Conservation (phyloP, 1,140 invertebrate species). For the Hyles vespertilio region DNA sequence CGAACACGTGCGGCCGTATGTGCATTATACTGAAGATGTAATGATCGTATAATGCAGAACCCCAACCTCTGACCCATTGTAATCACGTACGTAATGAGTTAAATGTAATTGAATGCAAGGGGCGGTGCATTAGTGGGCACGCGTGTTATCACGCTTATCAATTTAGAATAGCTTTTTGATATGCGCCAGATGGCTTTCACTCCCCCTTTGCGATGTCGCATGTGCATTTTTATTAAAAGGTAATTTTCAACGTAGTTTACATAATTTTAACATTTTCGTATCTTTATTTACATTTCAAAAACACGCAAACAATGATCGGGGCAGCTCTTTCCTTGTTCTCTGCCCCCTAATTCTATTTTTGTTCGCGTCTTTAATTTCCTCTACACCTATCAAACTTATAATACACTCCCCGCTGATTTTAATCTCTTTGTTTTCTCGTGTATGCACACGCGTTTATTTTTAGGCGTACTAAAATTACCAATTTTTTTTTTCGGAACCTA, state of each 20-base stretch:
- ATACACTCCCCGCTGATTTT: too few species aligned
- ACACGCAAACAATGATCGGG: too few species aligned
- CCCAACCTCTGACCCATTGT: conserved; percentile 8
- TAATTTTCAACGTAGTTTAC: too few species aligned
- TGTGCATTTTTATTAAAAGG: conserved; percentile 3
- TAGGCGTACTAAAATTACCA: too few species aligned
- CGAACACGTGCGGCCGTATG: conserved; percentile 23
- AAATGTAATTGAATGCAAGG: conserved; percentile 36
- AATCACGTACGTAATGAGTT: conserved; percentile 25
- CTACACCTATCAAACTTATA: too few species aligned
- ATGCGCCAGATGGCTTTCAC: conserved; percentile 37
- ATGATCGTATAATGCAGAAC: conserved; percentile 16
- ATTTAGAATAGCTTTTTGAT: conserved; percentile 41
- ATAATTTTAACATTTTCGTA: neutral
- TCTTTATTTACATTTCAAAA: too few species aligned
- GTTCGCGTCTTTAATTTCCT: too few species aligned
- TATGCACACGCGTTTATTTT: too few species aligned
- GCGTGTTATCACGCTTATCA: conserved; percentile 43
- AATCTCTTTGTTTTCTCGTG: too few species aligned
- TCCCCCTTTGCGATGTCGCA: conserved; percentile 14
- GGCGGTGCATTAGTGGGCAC: conserved; percentile 36
- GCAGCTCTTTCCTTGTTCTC: too few species aligned
- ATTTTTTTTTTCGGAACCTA: too few species aligned
- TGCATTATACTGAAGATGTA: conserved; percentile 12
- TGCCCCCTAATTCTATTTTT: too few species aligned